phyloP scores from a whole-genome alignment of 2,888 invertebrate species.

The Thera obeliscata region DNA sequence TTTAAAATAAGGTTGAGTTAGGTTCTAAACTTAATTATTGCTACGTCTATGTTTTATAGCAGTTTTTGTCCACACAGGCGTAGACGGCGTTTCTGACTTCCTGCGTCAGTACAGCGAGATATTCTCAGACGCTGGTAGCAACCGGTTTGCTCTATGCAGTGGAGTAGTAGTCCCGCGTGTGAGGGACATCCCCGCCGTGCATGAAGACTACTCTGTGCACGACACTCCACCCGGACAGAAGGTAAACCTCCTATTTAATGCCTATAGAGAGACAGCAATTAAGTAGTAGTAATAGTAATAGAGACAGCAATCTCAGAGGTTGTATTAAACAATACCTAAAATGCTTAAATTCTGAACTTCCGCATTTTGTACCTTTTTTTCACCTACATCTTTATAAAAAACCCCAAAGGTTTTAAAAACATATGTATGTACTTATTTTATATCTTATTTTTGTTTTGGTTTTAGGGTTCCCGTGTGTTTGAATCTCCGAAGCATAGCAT shows the following conservation, averaged over 20 bases:
- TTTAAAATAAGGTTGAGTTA: no score
- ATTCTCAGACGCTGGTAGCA: conserved; percentile 49
- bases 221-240: conserved; percentile 82
- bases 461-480: conserved; percentile 78
- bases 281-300: no score
- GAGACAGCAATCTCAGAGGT: no score
- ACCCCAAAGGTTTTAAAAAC: no score
- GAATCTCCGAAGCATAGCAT: conserved; percentile 73
- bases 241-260: conserved; percentile 48
- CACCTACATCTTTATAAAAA: no score
- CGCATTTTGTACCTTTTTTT: no score
- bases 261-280: no score
- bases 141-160: conserved; percentile 55
- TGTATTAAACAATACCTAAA: no score
- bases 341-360: no score
- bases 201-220: conserved; percentile 72
- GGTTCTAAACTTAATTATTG: no score
- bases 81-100: conserved; percentile 61
- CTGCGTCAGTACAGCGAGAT: conserved; percentile 62
- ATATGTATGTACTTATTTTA: neutral
- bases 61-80: conserved; percentile 47
- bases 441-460: conserved; percentile 11
- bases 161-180: conserved; percentile 60
- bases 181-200: conserved; percentile 44
- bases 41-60: neutral